Evolutionary conservation across 2,797 vertebrate species (phyloP).

Genomic region (Thalassophryne amazonica): DNA sequence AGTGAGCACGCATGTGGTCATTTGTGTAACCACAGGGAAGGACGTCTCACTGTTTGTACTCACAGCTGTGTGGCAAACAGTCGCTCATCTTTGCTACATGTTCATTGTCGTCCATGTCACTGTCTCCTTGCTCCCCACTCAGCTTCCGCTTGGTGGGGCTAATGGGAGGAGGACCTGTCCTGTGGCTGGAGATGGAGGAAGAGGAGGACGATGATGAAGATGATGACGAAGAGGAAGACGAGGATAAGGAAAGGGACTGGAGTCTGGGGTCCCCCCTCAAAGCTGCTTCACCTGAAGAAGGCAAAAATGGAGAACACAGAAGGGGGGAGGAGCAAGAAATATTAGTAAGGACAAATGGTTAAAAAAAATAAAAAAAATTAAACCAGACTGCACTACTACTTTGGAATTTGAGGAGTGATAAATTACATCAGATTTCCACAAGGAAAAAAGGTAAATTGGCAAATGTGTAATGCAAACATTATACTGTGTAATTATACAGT

Average conservation of each 20-base stretch:
- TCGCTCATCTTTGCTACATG: constrained; percentile 94
- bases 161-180: constrained; percentile 95
- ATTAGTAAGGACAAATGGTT: constrained; percentile 4
- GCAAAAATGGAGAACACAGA: not conserved
- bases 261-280: constrained; percentile 92
- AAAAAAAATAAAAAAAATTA: no score
- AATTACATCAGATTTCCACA: no score
- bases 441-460: no score
- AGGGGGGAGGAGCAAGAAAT: not conserved
- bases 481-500: not conserved
- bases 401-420: no score
- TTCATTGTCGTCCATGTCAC: constrained; percentile 90
- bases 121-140: constrained; percentile 87
- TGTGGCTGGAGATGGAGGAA: constrained; percentile 82
- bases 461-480: not conserved
- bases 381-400: no score
- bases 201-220: constrained; percentile 67
- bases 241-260: constrained; percentile 88
- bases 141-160: constrained; percentile 96
- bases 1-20: not conserved
- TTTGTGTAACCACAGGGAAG: not conserved
- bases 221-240: constrained; percentile 75
- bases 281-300: constrained; percentile 88
- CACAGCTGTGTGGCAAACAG: constrained; percentile 91
- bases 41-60: constrained; percentile 54